Conservation (phyloP, 2,797 vertebrate species). For the Cichlasoma orientale region DNA sequence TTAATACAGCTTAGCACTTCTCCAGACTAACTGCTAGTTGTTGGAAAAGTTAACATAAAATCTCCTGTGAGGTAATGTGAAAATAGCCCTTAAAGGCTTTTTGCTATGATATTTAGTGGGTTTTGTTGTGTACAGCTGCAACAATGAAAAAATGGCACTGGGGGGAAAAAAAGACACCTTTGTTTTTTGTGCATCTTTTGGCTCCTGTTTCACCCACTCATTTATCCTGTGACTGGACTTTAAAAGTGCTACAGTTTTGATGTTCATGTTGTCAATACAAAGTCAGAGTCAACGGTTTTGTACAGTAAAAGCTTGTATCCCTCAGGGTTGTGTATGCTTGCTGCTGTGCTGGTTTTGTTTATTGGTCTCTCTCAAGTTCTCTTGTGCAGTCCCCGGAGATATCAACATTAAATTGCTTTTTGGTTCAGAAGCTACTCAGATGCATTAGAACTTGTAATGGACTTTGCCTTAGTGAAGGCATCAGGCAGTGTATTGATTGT, state of each 20-base stretch:
- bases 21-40: neutral
- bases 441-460: conserved; percentile 80
- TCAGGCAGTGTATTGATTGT: conserved; percentile 76
- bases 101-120: neutral
- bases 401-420: conserved; percentile 82
- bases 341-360: conserved; percentile 65
- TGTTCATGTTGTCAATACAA: conserved; percentile 61
- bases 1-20: neutral
- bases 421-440: conserved; percentile 76
- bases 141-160: neutral
- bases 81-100: neutral
- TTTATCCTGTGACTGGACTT: conserved; percentile 31
- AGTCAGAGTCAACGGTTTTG: conserved; percentile 55
- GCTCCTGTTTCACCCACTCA: neutral
- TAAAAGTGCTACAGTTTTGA: conserved; percentile 40
- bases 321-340: conserved; percentile 45
- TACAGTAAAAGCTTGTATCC: conserved; percentile 59
- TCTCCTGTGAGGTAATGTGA: neutral
- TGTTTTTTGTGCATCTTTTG: neutral
- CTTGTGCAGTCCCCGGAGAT: conserved; percentile 68
- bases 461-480: conserved; percentile 72
- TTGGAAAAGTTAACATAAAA: neutral
- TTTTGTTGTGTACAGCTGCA: neutral
- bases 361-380: conserved; percentile 72
- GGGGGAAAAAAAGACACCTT: too few species aligned